A percentile compares a stretch with the other conserved stretches of the same genome.
Evolutionary conservation across 2,888 invertebrate genomes (phyloP).

Genomic region (Drosophila bunnanda): DNA sequence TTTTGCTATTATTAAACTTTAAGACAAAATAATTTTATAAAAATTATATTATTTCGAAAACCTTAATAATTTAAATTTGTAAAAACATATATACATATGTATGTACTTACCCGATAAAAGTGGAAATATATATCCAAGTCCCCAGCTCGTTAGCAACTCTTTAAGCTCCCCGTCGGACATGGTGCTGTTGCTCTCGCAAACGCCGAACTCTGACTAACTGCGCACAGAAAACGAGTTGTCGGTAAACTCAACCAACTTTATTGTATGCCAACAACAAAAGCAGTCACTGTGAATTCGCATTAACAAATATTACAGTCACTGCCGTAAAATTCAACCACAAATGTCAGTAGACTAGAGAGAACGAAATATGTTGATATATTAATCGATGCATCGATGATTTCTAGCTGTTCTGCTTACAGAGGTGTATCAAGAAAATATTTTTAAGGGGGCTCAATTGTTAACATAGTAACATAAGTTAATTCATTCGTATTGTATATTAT

Average conservation of each 20-base stretch:
- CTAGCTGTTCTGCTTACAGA: neutral
- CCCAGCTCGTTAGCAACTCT: conserved; percentile 5
- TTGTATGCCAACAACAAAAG: neutral
- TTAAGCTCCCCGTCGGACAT: neutral
- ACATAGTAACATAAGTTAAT: too few relatives aligned
- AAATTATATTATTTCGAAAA: too few relatives aligned
- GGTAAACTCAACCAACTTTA: conserved; percentile 3
- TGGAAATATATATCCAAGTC: neutral
- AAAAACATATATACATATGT: neutral
- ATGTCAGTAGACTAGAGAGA: neutral
- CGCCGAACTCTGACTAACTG: neutral
- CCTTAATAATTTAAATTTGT: too few relatives aligned
- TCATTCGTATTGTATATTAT: too few relatives aligned
- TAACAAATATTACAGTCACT: neutral
- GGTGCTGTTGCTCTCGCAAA: neutral
- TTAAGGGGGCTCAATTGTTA: neutral
- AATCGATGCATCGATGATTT: neutral
- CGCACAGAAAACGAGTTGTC: neutral
- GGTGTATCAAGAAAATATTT: neutral
- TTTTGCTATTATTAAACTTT: neutral
- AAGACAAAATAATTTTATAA: neutral
- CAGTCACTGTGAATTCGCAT: neutral
- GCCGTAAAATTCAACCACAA: neutral
- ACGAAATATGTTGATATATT: neutral
- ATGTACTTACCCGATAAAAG: neutral